Percentiles rank a stretch among this genome's conserved stretches.
Conservation (phyloP, 2,113 vertebrate species). For the Pelusios castaneus region DNA sequence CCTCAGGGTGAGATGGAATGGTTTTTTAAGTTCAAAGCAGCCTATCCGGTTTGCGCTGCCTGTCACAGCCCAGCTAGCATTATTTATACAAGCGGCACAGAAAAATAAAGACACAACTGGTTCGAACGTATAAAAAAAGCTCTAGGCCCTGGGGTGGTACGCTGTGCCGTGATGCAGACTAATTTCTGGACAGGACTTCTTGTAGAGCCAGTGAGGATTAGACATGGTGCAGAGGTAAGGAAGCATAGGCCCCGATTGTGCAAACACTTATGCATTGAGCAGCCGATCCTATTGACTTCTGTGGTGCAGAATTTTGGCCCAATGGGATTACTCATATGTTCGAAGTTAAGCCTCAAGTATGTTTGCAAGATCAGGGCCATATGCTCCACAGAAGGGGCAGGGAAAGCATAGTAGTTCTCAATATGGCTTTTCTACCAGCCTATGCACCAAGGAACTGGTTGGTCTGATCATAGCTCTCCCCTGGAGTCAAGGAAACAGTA, state of each 20-base stretch:
- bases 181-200: not conserved
- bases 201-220: not conserved
- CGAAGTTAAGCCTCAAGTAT: not conserved
- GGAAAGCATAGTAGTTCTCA: not conserved
- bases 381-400: not conserved
- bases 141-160: not conserved
- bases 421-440: not conserved
- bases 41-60: not conserved
- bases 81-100: not conserved
- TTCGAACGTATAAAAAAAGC: not conserved
- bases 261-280: not conserved
- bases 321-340: not conserved
- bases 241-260: not conserved
- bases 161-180: too few relatives aligned
- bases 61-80: not conserved
- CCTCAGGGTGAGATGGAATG: not conserved
- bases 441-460: not conserved
- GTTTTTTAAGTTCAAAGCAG: not conserved
- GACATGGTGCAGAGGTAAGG: not conserved
- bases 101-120: not conserved
- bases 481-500: not conserved
- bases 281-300: not conserved
- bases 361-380: not conserved
- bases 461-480: not conserved
- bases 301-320: not conserved